phyloP scores from a whole-genome alignment of 1,140 invertebrate species.

The Drosophila lowei region DNA sequence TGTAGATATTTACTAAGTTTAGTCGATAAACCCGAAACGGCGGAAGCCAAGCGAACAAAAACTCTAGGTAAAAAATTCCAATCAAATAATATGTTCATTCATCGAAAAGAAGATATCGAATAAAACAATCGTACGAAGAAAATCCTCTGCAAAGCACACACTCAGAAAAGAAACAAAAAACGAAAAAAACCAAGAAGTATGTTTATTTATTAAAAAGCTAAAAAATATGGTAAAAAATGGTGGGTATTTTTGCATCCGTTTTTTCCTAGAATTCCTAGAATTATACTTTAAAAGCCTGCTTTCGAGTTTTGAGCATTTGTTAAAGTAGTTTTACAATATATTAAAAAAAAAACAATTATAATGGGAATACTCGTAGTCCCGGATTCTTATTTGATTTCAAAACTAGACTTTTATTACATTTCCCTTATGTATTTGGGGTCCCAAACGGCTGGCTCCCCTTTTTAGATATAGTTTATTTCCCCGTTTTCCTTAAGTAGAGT shows the following conservation, averaged over 20 bases:
- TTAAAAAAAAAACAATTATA: too few relatives aligned
- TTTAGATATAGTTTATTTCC: conserved; percentile 60
- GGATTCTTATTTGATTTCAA: not conserved
- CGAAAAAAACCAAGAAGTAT: conserved; percentile 29
- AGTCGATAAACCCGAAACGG: conserved; percentile 53
- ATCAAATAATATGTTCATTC: conserved; percentile 70
- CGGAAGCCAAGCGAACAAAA: conserved; percentile 22
- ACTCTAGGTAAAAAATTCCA: conserved; percentile 72
- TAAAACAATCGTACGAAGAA: not conserved
- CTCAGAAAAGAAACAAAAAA: conserved; percentile 16
- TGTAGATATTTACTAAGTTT: conserved; percentile 75
- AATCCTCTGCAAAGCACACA: conserved; percentile 50
- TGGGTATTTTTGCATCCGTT: conserved; percentile 40
- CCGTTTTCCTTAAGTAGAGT: conserved; percentile 59
- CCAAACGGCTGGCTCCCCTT: not conserved
- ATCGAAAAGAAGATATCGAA: conserved; percentile 56
- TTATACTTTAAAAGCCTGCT: conserved; percentile 24
- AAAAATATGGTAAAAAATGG: conserved; percentile 43
- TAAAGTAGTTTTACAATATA: too few relatives aligned
- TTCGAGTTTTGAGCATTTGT: conserved; percentile 4
- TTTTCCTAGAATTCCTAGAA: not conserved
- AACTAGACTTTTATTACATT: conserved; percentile 1
- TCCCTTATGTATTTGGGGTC: conserved; percentile 32
- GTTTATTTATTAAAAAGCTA: conserved; percentile 28
- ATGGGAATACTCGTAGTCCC: too few relatives aligned